Base-by-base conservation (phyloP, 2,113 vertebrate genomes). In the Mobula hypostoma region DNA sequence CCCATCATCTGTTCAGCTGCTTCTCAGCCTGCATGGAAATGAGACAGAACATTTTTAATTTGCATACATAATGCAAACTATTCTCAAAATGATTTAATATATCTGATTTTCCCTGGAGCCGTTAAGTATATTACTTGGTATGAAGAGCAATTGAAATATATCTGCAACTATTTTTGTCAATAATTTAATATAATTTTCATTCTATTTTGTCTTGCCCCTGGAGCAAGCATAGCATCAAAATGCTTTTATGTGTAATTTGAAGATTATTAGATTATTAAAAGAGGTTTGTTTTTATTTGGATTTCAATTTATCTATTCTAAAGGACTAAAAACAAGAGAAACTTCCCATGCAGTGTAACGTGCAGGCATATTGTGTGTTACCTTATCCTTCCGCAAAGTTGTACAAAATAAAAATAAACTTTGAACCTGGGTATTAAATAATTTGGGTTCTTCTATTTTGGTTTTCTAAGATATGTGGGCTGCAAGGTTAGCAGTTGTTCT, bases 41-140 rank as follows among this genome's bases (percentile, higher is more conserved):
- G 27, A 88, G 56, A 15, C 27, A n/a, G 58, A 5, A 29, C 83
- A 88, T 63, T 61, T 58, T 63, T 88, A 63, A 88, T 63, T 88
- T 88, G 14, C 27, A 63, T 15, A n/a, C 27, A 32, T 14, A 88
- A 88, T 88, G 9, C 58, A 88, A 63, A n/a, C 61, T 88, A n/a
- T 63, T 63, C 61, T 88, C 83, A 24, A 63, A 88, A 63, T 88
- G 56, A 63, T 88, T 88, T 88, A 88, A 88, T 63, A n/a, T 63
- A 88, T 2, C 58, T 88, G 12, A 63, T 88, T 88, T 88, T 63
- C 58, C 58, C 80, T 29, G 61, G 56, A 63, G 11, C 24, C 61
- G 83, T 61, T 17, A 58, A 88, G 61, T 63, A 88, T 63, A 63
- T 88, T 88, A 63, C 24, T 63, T 63, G 82, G 48, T 58, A 11